Evolutionary conservation across 2,888 invertebrate species (phyloP), one percentile per base, ranked within the genome.

Genomic region (Ctenicera cuprea): DNA sequence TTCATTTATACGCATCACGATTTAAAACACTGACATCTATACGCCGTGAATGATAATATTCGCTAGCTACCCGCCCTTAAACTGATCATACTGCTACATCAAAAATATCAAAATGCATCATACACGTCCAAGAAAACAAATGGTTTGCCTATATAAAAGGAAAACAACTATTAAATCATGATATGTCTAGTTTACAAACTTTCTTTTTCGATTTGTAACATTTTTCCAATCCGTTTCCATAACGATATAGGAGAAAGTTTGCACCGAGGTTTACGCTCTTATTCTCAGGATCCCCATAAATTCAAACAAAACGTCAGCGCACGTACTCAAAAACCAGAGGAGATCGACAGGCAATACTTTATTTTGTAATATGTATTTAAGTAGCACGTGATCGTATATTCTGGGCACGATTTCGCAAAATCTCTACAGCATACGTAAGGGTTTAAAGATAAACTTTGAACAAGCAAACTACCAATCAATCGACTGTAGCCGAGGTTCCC

Each of bases 301-400:
- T 59, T 20, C 38, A 16, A 26, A 18, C 18, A 59, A 54, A 38
- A 59, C 59, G 59, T 59, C 59, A 52, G 22, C 20, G 26, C 52
- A 52, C 52, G 52, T 20, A 22, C 30, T 30, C 20, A 59, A 59
- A 59, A 59, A 59, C 30, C 30, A 38, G 2, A 37, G 54, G 12
- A 37, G 20, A 59, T 59, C 59, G 59, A 59, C 38, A 38, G 16
- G 38, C 18, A 18, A 59, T 59, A 38, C 59, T 38, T 59, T 38
- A 59, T 59, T 37, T 59, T 59, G 16, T 59, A 59, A 59, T 59
- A 38, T 57, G 57, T 57, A 33, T 57, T 57, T 57, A 57, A 37
- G 57, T 57, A 18, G 37, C 57, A 57, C 59, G 59, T 59, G 37
- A 38, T 38, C 59, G 16, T 38, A 59, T 59, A 59, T 59, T 59